Evolutionary conservation across 2,113 vertebrate genomes (phyloP), one percentile per base, ranked within the genome.

Genomic region (Serinus canaria): DNA sequence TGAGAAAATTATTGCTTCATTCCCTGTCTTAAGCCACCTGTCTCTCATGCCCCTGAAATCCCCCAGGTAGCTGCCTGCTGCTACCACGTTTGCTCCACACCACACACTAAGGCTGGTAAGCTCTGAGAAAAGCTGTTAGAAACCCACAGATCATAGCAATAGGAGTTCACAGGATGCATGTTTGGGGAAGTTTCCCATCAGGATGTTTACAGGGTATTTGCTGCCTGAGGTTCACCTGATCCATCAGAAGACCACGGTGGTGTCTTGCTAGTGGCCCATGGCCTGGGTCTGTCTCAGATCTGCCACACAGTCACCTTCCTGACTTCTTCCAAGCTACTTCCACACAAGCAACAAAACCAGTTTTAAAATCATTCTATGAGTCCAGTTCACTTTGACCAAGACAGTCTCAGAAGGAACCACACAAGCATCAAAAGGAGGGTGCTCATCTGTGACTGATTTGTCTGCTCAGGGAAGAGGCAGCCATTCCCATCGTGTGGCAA

Each of bases 241-340:
- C 31, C 37, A 63, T 31, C 19, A 9, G 18, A 87, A 80, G 13
- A n/a, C 5, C 1, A 1, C 0, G 0, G 13, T 6, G 1, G 22
- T 19, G 8, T 49, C 41, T 14, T 35, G 41, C 17, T 13, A 10
- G 41, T 7, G 21, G 37, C 19, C 18, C 20, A 46, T 0, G 0
- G 63, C 33, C 33, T 24, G 46, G 21, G 33, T 35, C 76, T 50
- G 19, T 10, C 60, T 49, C 31, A 5, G 35, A 87, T 9, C 20
- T 27, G 2, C 5, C 44, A 85, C 39, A 35, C 20, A 47, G 43
- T 15, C 47, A 60, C 30, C 28, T 33, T 47, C 30, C 46, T 41
- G 23, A 87, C 22, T 37, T 60, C 30, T 33, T 68, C 25, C 27
- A 21, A 28, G 5, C 67, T 7, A 17, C n/a, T 62, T 44, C 60